phyloP scores from a whole-genome alignment of 2,888 invertebrate genomes.

The Lottia gigantea region DNA sequence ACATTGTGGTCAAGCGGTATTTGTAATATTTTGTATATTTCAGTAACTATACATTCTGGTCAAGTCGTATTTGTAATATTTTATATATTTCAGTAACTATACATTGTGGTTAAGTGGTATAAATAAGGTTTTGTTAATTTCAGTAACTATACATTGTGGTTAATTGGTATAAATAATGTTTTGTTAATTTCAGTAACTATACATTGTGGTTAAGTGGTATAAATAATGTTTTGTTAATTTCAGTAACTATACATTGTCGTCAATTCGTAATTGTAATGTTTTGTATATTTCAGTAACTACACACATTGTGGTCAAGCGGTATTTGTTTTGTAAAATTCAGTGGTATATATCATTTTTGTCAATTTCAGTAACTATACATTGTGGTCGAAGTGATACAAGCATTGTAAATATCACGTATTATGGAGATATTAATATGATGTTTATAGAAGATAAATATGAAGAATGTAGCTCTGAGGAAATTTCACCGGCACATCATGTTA shows the following conservation, averaged over 20 bases:
- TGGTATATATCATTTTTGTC: no score
- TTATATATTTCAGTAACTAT: no score
- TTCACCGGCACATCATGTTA: not conserved
- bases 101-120: no score
- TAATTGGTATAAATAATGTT: no score
- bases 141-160: no score
- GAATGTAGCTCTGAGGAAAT: not conserved
- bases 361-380: constrained; percentile 5
- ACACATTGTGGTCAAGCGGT: no score
- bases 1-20: not conserved
- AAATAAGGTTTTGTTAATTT: no score
- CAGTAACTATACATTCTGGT: not conserved
- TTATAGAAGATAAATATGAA: not conserved
- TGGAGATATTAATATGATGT: not conserved
- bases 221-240: not conserved
- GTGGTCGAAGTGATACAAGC: not conserved
- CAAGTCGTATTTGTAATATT: not conserved
- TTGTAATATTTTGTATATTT: no score
- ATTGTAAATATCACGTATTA: not conserved
- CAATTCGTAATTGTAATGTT: not conserved
- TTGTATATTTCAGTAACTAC: no score
- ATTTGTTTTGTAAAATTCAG: no score
- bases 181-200: not conserved
- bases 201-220: not conserved
- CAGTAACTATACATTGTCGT: not conserved